These are phyloP conservation scores for Mellivora capensis DNA, from an alignment of 2,113 vertebrate genomes.

Conservation along the genomic window DNA sequence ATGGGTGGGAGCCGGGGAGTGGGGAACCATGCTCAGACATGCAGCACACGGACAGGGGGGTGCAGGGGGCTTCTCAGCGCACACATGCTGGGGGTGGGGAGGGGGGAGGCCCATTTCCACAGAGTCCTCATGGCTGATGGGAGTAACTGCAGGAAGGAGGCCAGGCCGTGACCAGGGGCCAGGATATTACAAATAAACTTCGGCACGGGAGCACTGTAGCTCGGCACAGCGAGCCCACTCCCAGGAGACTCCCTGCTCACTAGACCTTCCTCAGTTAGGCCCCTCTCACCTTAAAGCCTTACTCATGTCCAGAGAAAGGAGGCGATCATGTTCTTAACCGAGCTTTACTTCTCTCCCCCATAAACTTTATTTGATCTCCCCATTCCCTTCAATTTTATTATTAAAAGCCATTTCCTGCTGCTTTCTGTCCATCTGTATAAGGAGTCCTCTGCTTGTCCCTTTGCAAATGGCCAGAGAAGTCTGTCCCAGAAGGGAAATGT, in stretches of 20 bases:
- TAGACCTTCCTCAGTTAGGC: not conserved
- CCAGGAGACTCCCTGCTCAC: not conserved
- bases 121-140: not conserved
- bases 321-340: not conserved
- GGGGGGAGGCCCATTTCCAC: conserved; percentile 55
- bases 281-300: not conserved
- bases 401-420: not conserved
- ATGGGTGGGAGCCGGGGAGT: not conserved
- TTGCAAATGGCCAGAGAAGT: not conserved
- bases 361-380: not conserved
- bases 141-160: not conserved
- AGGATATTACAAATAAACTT: not conserved
- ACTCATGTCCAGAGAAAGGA: not conserved
- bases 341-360: not conserved
- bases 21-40: conserved; percentile 79
- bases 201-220: not conserved
- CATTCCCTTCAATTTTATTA: not conserved
- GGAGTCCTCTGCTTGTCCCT: not conserved
- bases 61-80: not conserved
- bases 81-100: conserved; percentile 49
- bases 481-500: no score
- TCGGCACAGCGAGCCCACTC: not conserved
- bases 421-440: not conserved
- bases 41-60: conserved; percentile 52
- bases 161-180: not conserved